Conservation (phyloP, 2,888 invertebrate genomes). For the Erpobdella octoculata region DNA sequence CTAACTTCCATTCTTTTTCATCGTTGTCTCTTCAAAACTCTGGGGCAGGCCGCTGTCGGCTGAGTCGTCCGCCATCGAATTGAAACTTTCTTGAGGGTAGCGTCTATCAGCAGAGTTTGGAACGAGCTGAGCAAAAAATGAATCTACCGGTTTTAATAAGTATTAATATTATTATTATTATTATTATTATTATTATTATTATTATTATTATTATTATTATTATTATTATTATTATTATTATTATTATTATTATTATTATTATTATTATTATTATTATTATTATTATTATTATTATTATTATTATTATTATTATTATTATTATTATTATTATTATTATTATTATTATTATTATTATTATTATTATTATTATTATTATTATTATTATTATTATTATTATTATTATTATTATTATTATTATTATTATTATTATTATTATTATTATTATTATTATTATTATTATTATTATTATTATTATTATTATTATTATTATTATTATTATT, state of each 20-base stretch:
- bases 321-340: constrained; percentile 2
- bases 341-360: not conserved
- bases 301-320: not conserved
- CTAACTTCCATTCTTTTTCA: not conserved
- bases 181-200: constrained; percentile 8
- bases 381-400: constrained; percentile 15
- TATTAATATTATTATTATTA: constrained; percentile 14
- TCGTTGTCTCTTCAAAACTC: not conserved
- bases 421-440: constrained; percentile 20
- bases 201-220: constrained; percentile 41
- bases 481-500: constrained; percentile 18
- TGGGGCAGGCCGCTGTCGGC: not conserved
- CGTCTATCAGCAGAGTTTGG: not conserved
- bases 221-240: constrained; percentile 42
- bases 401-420: constrained; percentile 14
- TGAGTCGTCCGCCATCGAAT: not conserved
- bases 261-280: constrained; percentile 26
- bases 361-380: not conserved
- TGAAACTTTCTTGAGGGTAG: not conserved
- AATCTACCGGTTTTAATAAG: not conserved
- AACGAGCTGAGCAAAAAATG: no score
- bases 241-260: constrained; percentile 43
- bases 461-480: constrained; percentile 21
- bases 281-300: not conserved
- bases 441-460: constrained; percentile 16